Evolutionary conservation across 2,888 invertebrate genomes (phyloP).

Genomic region (Chaetogeoica ovagalla): DNA sequence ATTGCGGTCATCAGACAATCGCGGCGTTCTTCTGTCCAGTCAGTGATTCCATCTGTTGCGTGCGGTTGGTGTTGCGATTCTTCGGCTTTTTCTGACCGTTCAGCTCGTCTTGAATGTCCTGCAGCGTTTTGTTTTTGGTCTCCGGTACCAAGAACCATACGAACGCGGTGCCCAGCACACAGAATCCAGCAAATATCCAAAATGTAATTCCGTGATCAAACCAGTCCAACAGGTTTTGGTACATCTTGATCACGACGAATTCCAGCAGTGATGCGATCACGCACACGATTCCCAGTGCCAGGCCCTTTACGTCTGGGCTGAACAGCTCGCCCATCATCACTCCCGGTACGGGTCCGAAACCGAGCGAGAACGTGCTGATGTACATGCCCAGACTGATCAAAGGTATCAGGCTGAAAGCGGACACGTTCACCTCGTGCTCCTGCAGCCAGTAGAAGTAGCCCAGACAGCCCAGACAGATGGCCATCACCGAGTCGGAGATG

Average conservation of each 20-base stretch:
- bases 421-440: slow-evolving; percentile 41
- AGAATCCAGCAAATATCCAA: slow-evolving; percentile 55
- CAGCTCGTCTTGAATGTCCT: slow-evolving; percentile 54
- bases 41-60: slow-evolving; percentile 48
- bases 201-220: slow-evolving; percentile 54
- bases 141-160: slow-evolving; percentile 55
- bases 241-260: slow-evolving; percentile 61
- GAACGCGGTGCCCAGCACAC: slow-evolving; percentile 54
- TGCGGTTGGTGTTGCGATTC: slow-evolving; percentile 47
- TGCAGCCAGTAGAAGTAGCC: slow-evolving; percentile 69
- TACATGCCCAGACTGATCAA: slow-evolving; percentile 59
- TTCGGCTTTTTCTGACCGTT: slow-evolving; percentile 51
- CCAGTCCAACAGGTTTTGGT: slow-evolving; percentile 64
- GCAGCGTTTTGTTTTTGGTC: slow-evolving; percentile 54
- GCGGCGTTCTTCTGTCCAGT: slow-evolving; percentile 36
- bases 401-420: slow-evolving; percentile 59
- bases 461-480: slow-evolving; percentile 69
- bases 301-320: slow-evolving; percentile 59
- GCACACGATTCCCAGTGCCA: slow-evolving; percentile 59
- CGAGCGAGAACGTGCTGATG: slow-evolving; percentile 60
- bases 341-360: slow-evolving; percentile 61
- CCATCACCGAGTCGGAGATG: slow-evolving; percentile 76
- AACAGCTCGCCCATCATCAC: slow-evolving; percentile 61
- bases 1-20: slow-evolving; percentile 22
- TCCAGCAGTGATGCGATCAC: slow-evolving; percentile 60